Conservation (phyloP, 2,888 invertebrate genomes). For the Cerceris ruficornis region DNA sequence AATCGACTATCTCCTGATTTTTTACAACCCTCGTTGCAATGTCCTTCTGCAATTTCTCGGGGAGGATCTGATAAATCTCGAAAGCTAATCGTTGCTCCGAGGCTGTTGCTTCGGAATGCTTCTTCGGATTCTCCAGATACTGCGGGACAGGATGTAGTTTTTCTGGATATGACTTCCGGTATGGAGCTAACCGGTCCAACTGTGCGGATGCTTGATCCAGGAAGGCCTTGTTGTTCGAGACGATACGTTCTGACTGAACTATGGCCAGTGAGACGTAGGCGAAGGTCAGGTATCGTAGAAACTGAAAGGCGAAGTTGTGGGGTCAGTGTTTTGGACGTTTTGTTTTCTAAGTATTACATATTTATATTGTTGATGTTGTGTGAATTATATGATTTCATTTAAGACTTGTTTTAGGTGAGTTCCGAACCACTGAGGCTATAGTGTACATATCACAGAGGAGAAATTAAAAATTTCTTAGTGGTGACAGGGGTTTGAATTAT, state of each 20-base stretch:
- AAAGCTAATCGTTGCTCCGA: slow-evolving; percentile 19
- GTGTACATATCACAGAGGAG: too few species aligned
- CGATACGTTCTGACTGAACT: slow-evolving; percentile 54
- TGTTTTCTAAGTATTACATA: neutral
- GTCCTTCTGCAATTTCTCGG: slow-evolving; percentile 50
- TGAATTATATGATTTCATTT: too few species aligned
- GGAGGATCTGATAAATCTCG: slow-evolving; percentile 41
- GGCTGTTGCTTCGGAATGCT: neutral
- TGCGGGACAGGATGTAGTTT: slow-evolving; percentile 13
- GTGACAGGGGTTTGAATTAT: too few species aligned
- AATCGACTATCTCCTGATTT: slow-evolving; percentile 54
- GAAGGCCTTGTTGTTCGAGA: slow-evolving; percentile 40
- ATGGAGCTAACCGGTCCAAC: slow-evolving; percentile 73
- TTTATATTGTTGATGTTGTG: neutral
- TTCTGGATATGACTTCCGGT: slow-evolving; percentile 58
- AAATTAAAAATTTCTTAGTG: too few species aligned
- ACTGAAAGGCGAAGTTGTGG: slow-evolving; percentile 17
- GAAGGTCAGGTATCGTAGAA: slow-evolving; percentile 64
- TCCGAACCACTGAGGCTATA: too few species aligned
- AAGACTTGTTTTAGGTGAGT: too few species aligned
- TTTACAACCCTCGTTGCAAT: slow-evolving; percentile 62
- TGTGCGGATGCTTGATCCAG: slow-evolving; percentile 60
- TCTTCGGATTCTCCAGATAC: slow-evolving; percentile 11
- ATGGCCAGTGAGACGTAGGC: slow-evolving; percentile 58
- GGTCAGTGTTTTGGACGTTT: neutral